Evolutionary conservation across 2,888 invertebrate genomes (phyloP), one percentile per base, ranked within the genome.

Genomic region (Corythucha ciliata): DNA sequence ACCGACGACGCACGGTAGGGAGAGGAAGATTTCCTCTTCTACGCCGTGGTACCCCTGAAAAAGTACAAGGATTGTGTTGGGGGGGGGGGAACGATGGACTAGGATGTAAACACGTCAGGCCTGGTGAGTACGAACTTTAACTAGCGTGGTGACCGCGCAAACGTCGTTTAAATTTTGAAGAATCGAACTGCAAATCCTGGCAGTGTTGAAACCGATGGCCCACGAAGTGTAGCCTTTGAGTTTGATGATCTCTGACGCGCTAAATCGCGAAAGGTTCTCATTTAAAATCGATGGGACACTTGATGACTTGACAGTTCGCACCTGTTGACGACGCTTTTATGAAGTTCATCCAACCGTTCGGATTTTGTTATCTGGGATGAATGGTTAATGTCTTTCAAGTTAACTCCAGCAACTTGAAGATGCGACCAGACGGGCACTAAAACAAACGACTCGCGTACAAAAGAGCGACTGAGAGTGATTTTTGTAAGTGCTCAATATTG

Each of bases 151-250:
- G 1, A 90, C 79, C 1, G 89, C 81, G 52, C 83, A 84, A 27
- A 89, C 78, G 62, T 79, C 80, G 65, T 78, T 75, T 1, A 79
- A 76, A 64, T 90, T 88, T 55, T 77, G 74, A 49, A 89, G 68
- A 49, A 89, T 78, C 8, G 57, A 44, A 44, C 77, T 73, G n/a
- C 78, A 76, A 37, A 91, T 69, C 56, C 81, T 74, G 1, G 86
- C 74, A 5, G 83, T 77, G 61, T 86, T 85, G 33, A 89, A 73
- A 2, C 89, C 90, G 59, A 90, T 87, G 8, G 89, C 90, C 89
- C 89, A 90, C 18, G 86, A 87, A 0, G 90, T 91, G 71, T 89
- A 90, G 3, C 90, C 90, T 71, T 91, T 91, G 62, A 88, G 72
- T 65, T 76, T 80, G 69, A 90, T 90, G 29, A 91, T 81, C 64